Base-by-base conservation (phyloP, 2,113 vertebrate genomes). In the Falco punctatus region DNA sequence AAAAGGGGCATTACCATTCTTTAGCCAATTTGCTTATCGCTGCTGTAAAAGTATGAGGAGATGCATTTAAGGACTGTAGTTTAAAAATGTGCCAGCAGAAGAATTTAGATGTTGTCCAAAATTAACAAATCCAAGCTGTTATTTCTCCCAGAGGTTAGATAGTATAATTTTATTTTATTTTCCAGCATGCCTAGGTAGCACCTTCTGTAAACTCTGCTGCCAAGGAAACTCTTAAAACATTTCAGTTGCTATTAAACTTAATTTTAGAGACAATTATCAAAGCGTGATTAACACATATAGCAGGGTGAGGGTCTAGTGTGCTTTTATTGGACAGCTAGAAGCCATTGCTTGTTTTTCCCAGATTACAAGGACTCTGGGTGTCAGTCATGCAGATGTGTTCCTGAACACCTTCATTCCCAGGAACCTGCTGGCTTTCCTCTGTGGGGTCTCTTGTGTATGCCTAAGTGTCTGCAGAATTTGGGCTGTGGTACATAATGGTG, bases 121-220 rank as follows among this genome's bases (percentile, higher is more conserved):
- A 92, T 91, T 92, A 94, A 95, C 86, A 95, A 96, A 96, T 52
- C 46, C 42, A 92, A 94, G 70, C 42, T 74, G 46, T 81, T 94
- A 90, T 94, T 95, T 92, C 54, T 96, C 86, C 92, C 89, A 66
- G 44, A 92, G 70, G 81, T 61, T 80, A 61, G 86, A 66, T 51
- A 32, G 33, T 40, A n/a, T 92, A 33, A 73, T 88, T 88, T 82
- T 92, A 14, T 61, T 32, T 72, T 69, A 9, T 77, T 96, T 86
- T 72, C 57, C 69, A 81, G 70, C 69, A n/a, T 80, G 55, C 38
- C 67, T 86, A 58, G 38, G 59, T 90, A 86, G 44, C 3, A 0
- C 23, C 69, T 92, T 86, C 48, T 48, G 83, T 78, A 77, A 96
- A 81, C 28, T 89, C 69, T 79, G 38, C 61, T 87, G 70, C 86